These are phyloP conservation scores for Solea senegalensis DNA, from an alignment of 2,113 vertebrate genomes.

Conservation along the genomic window DNA sequence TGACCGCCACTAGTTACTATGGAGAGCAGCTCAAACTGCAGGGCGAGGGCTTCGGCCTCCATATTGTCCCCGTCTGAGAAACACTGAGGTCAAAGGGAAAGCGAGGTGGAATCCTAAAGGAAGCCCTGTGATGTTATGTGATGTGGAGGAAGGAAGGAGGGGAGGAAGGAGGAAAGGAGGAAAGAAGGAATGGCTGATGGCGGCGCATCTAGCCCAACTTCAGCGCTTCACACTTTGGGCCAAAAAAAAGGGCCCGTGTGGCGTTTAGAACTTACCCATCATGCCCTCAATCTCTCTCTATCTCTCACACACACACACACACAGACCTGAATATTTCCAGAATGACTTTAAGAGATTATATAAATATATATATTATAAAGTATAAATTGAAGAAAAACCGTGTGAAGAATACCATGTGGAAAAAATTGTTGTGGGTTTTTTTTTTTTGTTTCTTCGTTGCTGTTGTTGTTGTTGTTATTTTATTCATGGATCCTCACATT, in stretches of 20 bases:
- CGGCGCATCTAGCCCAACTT: slow-evolving; percentile 48
- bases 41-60: slow-evolving; percentile 93
- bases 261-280: slow-evolving; percentile 57
- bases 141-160: slow-evolving; percentile 53
- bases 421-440: slow-evolving; percentile 77
- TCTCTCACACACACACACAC: slow-evolving; percentile 35
- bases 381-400: slow-evolving; percentile 81
- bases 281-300: slow-evolving; percentile 50
- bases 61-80: slow-evolving; percentile 98
- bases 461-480: slow-evolving; percentile 77
- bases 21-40: slow-evolving; percentile 98
- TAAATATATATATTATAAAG: slow-evolving; percentile 86
- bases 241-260: slow-evolving; percentile 40
- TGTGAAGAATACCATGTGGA: slow-evolving; percentile 81
- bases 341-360: slow-evolving; percentile 87
- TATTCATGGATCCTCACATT: slow-evolving; percentile 78
- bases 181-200: slow-evolving; percentile 36
- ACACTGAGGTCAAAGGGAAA: slow-evolving; percentile 79
- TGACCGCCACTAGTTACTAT: slow-evolving; percentile 99
- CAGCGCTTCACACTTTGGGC: slow-evolving; percentile 58
- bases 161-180: slow-evolving; percentile 50
- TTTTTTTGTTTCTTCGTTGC: slow-evolving; percentile 71
- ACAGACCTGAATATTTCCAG: slow-evolving; percentile 78
- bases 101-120: slow-evolving; percentile 68
- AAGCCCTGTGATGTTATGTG: slow-evolving; percentile 56